A percentile compares a stretch with the other conserved stretches of the same genome.
Conservation (phyloP, 2,113 vertebrate genomes). For the Butorides virescens region DNA sequence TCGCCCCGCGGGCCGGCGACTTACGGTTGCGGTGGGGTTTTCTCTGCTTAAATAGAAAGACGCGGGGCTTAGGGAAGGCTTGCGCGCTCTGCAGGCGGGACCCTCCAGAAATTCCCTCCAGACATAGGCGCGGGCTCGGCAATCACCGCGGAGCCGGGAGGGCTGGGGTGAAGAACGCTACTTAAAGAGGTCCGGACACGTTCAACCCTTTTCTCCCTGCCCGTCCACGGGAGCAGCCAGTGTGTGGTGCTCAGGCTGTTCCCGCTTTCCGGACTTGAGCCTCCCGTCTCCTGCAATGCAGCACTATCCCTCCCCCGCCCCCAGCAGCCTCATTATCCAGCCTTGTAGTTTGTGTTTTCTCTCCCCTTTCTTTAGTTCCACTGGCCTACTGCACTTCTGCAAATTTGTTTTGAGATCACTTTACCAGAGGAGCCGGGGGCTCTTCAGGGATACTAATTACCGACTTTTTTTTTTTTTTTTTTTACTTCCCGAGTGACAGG, state of each 20-base stretch:
- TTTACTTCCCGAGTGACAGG: slow-evolving; percentile 28
- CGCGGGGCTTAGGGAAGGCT: not conserved
- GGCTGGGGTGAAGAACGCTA: not conserved
- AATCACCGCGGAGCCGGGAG: not conserved
- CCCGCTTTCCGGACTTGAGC: slow-evolving; percentile 45
- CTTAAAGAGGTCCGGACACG: not conserved
- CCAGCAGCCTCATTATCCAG: slow-evolving; percentile 56
- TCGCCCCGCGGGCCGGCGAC: not conserved
- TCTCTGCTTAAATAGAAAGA: not conserved
- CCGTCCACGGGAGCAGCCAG: not conserved
- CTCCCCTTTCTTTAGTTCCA: slow-evolving; percentile 55
- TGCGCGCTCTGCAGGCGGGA: too few species aligned
- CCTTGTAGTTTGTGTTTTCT: slow-evolving; percentile 46
- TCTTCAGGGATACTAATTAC: slow-evolving; percentile 47
- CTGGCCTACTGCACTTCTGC: slow-evolving; percentile 48
- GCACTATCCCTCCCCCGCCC: not conserved
- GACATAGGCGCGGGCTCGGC: not conserved
- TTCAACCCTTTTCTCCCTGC: not conserved
- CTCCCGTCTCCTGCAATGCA: slow-evolving; percentile 4
- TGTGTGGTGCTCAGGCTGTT: not conserved
- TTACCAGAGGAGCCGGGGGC: slow-evolving; percentile 64
- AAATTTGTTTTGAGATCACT: slow-evolving; percentile 76
- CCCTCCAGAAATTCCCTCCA: not conserved
- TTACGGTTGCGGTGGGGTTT: not conserved
- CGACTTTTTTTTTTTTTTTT: not conserved